Evolutionary conservation across 2,113 vertebrate genomes (phyloP).

Genomic region (Python bivittatus): DNA sequence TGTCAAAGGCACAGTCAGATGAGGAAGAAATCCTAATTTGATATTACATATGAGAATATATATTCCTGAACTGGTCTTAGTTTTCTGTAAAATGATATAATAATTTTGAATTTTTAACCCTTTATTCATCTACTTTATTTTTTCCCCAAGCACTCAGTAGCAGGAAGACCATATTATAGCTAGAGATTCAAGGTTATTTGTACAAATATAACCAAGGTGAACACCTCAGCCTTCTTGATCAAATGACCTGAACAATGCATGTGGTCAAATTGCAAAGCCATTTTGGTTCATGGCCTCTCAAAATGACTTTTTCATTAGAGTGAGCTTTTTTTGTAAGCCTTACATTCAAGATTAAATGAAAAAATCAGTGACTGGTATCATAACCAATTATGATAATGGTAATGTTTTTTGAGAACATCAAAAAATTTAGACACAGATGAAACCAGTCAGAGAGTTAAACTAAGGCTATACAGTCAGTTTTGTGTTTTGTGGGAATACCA

Average conservation of each 20-base stretch:
- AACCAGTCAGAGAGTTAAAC: too few species aligned
- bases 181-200: background rate
- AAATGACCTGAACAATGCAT: background rate
- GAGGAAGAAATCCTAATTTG: background rate
- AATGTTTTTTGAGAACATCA: too few species aligned
- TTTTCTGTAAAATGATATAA: background rate
- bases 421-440: too few species aligned
- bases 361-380: background rate
- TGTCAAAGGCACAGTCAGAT: background rate
- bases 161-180: background rate
- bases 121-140: background rate
- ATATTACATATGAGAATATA: background rate
- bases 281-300: background rate
- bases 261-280: conserved; percentile 3
- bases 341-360: background rate
- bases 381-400: background rate
- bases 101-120: background rate
- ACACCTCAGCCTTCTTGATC: background rate
- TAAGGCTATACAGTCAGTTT: too few species aligned
- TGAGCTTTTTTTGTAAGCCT: background rate
- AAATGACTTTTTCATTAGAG: background rate
- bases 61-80: background rate
- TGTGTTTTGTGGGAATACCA: too few species aligned
- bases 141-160: background rate
- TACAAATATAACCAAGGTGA: conserved; percentile 10